phyloP scores from a whole-genome alignment of 2,113 vertebrate species.

The Psephotus haematonotus region DNA sequence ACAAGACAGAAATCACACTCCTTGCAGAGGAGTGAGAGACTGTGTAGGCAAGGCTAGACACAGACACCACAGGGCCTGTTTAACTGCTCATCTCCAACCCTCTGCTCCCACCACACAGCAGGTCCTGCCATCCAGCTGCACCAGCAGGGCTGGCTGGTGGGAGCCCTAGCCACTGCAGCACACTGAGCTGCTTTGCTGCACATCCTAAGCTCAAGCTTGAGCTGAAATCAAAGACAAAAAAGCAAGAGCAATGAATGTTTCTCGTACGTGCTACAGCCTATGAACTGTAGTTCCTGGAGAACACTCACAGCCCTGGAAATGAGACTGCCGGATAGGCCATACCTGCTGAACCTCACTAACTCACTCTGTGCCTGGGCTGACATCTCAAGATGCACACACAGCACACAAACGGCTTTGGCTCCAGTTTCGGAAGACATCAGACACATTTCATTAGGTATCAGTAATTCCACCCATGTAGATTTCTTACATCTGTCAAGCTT shows the following conservation, averaged over 20 bases:
- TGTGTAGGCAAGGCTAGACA: neutral
- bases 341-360: neutral
- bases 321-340: neutral
- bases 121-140: neutral
- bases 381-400: rapidly evolving
- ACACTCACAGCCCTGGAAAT: neutral
- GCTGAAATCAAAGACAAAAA: neutral
- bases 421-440: neutral
- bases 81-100: neutral
- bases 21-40: neutral
- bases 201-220: neutral
- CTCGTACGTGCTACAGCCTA: neutral
- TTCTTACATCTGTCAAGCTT: neutral
- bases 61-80: rapidly evolving
- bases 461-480: neutral
- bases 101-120: rapidly evolving
- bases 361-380: neutral
- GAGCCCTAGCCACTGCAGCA: rapidly evolving
- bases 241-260: rapidly evolving
- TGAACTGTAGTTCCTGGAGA: neutral
- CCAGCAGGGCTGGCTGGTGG: too few species aligned
- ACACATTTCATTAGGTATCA: neutral
- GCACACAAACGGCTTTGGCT: rapidly evolving
- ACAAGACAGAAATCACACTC: neutral
- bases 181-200: rapidly evolving